Conservation (phyloP, 1,140 invertebrate species). For the Drosophila pectinifera region DNA sequence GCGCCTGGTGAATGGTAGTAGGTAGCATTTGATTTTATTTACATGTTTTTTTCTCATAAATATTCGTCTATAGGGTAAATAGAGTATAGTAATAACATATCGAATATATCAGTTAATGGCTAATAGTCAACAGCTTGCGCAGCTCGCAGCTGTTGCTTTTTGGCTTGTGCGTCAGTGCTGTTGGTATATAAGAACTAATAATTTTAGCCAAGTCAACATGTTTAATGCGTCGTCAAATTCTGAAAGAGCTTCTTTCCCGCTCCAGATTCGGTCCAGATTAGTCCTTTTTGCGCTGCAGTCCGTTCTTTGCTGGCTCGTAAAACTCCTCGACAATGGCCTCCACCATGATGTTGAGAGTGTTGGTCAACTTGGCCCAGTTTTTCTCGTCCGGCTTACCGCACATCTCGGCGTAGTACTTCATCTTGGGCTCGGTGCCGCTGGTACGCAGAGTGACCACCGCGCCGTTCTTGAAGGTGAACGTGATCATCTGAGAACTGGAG, state of each 20-base stretch:
- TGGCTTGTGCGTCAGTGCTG: slow-evolving; percentile 47
- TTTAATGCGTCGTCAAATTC: slow-evolving; percentile 28
- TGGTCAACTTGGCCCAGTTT: slow-evolving; percentile 88
- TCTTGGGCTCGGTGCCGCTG: slow-evolving; percentile 99
- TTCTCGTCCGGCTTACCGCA: slow-evolving; percentile 90
- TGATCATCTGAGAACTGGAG: slow-evolving; percentile 96
- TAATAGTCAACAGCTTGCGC: slow-evolving; percentile 26
- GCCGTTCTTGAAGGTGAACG: slow-evolving; percentile 95
- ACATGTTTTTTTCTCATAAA: slow-evolving; percentile 15
- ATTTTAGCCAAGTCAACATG: slow-evolving; percentile 28
- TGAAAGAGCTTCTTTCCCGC: neutral
- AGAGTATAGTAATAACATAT: slow-evolving; percentile 32
- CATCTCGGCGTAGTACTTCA: slow-evolving; percentile 98
- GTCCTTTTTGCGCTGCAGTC: slow-evolving; percentile 86
- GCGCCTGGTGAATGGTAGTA: slow-evolving; percentile 23
- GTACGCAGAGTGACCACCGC: slow-evolving; percentile 95
- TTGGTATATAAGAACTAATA: slow-evolving; percentile 24
- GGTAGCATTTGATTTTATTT: slow-evolving; percentile 34
- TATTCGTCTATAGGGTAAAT: slow-evolving; percentile 24
- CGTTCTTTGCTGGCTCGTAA: slow-evolving; percentile 91
- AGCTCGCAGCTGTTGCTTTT: slow-evolving; percentile 27
- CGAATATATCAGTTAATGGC: slow-evolving; percentile 8
- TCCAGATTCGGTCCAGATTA: slow-evolving; percentile 29
- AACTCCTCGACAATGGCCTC: slow-evolving; percentile 91
- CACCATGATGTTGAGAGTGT: slow-evolving; percentile 91